Evolutionary conservation across 2,888 invertebrate species (phyloP).

Genomic region (Limenitis camilla): DNA sequence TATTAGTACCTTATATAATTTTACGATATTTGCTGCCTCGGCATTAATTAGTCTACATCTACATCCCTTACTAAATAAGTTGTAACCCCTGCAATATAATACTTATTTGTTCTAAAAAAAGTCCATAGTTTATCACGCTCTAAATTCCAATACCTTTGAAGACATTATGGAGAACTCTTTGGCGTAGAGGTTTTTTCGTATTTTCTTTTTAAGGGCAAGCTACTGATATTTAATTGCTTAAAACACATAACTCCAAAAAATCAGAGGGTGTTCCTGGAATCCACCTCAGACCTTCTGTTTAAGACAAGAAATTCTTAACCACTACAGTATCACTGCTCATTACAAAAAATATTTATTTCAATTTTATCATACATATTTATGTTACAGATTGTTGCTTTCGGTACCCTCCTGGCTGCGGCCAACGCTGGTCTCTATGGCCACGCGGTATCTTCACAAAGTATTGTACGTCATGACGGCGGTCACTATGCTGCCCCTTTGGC

Average conservation of each 20-base stretch:
- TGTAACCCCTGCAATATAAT: too few species aligned
- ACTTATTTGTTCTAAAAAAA: too few species aligned
- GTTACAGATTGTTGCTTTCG: conserved; percentile 56
- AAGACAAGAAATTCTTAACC: too few species aligned
- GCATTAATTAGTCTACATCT: too few species aligned
- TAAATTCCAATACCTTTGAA: not conserved
- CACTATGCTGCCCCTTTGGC: conserved; percentile 39
- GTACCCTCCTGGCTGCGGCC: conserved; percentile 58
- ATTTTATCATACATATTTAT: conserved; percentile 17
- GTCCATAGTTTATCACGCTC: not conserved
- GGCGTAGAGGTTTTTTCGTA: too few species aligned
- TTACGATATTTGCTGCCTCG: too few species aligned
- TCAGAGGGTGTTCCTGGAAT: not conserved
- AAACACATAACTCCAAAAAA: not conserved
- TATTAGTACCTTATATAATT: too few species aligned
- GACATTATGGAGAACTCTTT: too few species aligned
- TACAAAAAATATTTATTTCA: not conserved
- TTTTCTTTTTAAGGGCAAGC: too few species aligned
- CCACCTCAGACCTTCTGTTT: not conserved
- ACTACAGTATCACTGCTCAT: too few species aligned
- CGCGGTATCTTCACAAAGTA: conserved; percentile 58
- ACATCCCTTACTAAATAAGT: too few species aligned
- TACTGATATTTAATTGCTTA: not conserved
- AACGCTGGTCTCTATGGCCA: conserved; percentile 54
- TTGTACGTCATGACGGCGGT: conserved; percentile 49